Evolutionary conservation across 2,888 invertebrate genomes (phyloP).

Genomic region (Morinoia aosen): DNA sequence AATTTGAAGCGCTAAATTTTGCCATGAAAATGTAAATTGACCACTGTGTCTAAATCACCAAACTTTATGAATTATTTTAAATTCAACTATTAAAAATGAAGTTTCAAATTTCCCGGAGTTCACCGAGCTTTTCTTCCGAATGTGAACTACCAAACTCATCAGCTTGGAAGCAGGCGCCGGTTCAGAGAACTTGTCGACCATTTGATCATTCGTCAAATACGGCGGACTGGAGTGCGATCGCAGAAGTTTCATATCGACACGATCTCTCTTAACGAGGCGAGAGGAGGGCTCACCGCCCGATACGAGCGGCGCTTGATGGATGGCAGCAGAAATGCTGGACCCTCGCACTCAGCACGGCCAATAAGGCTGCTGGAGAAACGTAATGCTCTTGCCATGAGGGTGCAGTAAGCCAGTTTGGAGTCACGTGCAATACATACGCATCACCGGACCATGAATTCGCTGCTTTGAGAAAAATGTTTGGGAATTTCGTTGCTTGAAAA

Average conservation of each 20-base stretch:
- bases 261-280: not conserved
- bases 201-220: not conserved
- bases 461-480: not conserved
- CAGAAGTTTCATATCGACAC: slow-evolving; percentile 13
- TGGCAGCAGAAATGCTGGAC: not conserved
- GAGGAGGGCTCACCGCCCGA: not conserved
- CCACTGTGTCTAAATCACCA: no score
- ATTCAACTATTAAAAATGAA: no score
- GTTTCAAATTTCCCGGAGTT: no score
- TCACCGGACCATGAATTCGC: not conserved
- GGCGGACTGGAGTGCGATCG: slow-evolving; percentile 7
- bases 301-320: not conserved
- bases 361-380: not conserved
- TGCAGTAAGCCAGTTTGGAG: not conserved
- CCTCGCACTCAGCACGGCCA: not conserved
- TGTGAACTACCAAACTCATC: no score
- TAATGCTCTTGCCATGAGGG: not conserved
- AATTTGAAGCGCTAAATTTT: no score
- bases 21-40: no score
- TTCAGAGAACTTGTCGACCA: not conserved
- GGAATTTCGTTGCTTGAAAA: not conserved
- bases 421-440: not conserved
- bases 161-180: no score
- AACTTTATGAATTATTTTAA: no score
- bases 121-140: no score